Conservation (phyloP, 2,797 vertebrate genomes). For the Aulostomus chinensis region DNA sequence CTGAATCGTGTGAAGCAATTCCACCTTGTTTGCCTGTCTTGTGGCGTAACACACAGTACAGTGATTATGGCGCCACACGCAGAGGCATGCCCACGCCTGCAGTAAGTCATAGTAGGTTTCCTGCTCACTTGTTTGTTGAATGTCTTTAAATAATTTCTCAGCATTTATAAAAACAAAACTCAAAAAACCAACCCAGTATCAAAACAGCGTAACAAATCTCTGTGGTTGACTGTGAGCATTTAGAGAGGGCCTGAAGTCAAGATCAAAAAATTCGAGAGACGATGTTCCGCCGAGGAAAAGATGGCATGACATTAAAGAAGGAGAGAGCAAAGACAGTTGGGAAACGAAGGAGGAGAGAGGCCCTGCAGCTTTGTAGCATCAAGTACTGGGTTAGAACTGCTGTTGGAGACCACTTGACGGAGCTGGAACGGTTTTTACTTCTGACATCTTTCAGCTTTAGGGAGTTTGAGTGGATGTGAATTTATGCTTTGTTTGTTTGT, state of each 20-base stretch:
- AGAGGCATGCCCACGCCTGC: too few relatives aligned
- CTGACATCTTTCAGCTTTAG: constrained; percentile 21
- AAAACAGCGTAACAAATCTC: neutral
- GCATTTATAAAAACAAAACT: neutral
- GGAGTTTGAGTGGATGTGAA: constrained; percentile 8
- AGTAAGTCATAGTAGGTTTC: constrained; percentile 2
- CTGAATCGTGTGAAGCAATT: too few relatives aligned
- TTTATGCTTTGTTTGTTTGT: constrained; percentile 17
- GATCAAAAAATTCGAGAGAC: constrained; percentile 21
- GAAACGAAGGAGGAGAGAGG: constrained; percentile 41
- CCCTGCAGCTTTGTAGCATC: constrained; percentile 31
- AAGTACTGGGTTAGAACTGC: constrained; percentile 23
- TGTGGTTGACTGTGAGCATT: constrained; percentile 19
- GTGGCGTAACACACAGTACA: neutral
- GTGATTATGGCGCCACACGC: too few relatives aligned
- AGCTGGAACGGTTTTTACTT: constrained; percentile 5
- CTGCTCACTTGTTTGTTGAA: constrained; percentile 5
- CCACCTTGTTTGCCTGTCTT: too few relatives aligned
- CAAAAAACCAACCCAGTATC: constrained; percentile 5
- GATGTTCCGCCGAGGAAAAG: constrained; percentile 42
- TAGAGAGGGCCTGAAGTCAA: constrained; percentile 25
- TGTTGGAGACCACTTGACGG: constrained; percentile 36
- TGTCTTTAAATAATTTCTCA: constrained; percentile 14
- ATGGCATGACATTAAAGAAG: constrained; percentile 46
- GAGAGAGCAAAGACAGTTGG: constrained; percentile 26